Base-by-base conservation (phyloP, 2,797 vertebrate genomes). In the Vipera ursinii region DNA sequence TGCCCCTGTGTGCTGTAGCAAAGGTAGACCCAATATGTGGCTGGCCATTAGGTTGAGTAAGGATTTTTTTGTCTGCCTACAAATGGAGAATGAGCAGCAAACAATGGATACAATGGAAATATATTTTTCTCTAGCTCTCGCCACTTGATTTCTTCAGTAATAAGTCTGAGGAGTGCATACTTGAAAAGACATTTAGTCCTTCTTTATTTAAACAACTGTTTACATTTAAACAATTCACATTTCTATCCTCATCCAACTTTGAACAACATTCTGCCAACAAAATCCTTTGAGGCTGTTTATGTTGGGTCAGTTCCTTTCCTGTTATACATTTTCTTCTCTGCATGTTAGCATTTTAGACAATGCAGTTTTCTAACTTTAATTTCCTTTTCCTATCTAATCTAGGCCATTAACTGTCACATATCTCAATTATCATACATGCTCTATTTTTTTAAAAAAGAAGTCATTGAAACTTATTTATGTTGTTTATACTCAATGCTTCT, bases 341-440 rank as follows among this genome's bases (percentile, higher is more conserved):
- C 92, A 97, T 94, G 90, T 97, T 97, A 97, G 94, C 69, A 92
- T 97, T 97, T 96, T 94, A 93, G 95, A 87, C 91, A 93, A 86
- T 89, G 90, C 90, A 94, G 96, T 95, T 73, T 95, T 89, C 90
- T 92, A 94, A 91, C 95, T 96, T 92, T 96, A 96, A 95, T 97
- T 97, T 97, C 96, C 96, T 97, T 91, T 96, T 89, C 92, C 90
- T 97, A 91, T 96, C 91, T 96, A 97, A 96, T 97, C 93, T 95
- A 87, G 0, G 2, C 63, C 73, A 86, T 91, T 60, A 93, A 93
- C 63, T 93, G 20, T 95, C 94, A 92, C 63, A 93, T 87, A 91
- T 44, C 24, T 95, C 60, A 61, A 38, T 38, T 32, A 82, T 89
- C 82, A 51, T 44, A 14, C 10, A 5, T 20, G 17, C 63, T 90